phyloP scores from a whole-genome alignment of 2,113 vertebrate genomes.

The Myiozetetes cayanensis region DNA sequence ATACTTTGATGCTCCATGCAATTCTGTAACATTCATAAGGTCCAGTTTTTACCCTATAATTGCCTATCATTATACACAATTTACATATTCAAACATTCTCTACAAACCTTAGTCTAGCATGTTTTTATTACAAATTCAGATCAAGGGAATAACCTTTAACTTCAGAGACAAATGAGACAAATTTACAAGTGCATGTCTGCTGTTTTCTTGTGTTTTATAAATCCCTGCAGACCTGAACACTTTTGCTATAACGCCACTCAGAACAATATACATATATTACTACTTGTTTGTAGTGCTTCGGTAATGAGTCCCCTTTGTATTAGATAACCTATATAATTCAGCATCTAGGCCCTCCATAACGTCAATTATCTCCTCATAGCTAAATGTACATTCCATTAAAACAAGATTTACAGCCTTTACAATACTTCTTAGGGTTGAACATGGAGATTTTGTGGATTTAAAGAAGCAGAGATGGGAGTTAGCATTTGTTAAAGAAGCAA shows the following conservation, averaged over 20 bases:
- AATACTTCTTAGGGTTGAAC: conserved; percentile 69
- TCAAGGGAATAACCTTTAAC: conserved; percentile 90
- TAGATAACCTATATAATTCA: conserved; percentile 79
- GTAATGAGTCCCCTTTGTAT: conserved; percentile 86
- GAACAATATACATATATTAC: conserved; percentile 84
- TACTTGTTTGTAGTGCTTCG: conserved; percentile 79
- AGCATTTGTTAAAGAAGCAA: conserved; percentile 58
- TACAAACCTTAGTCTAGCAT: conserved; percentile 78
- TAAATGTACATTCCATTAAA: conserved; percentile 81
- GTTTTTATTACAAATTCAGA: conserved; percentile 87
- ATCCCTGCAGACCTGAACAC: conserved; percentile 78
- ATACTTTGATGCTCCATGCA: conserved; percentile 57
- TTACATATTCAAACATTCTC: conserved; percentile 84
- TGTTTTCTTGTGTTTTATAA: conserved; percentile 83
- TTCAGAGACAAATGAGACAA: conserved; percentile 88
- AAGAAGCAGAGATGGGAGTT: conserved; percentile 58
- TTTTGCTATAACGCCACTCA: conserved; percentile 80
- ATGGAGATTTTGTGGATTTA: conserved; percentile 71
- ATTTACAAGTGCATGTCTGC: conserved; percentile 86
- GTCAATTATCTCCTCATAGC: conserved; percentile 80
- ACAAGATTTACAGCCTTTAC: conserved; percentile 74
- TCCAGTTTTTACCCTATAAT: conserved; percentile 80
- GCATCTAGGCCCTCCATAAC: conserved; percentile 72
- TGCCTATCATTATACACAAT: conserved; percentile 81
- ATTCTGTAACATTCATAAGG: conserved; percentile 62